Evolutionary conservation across 2,797 vertebrate species (phyloP).

Genomic region (Rhincodon typus): DNA sequence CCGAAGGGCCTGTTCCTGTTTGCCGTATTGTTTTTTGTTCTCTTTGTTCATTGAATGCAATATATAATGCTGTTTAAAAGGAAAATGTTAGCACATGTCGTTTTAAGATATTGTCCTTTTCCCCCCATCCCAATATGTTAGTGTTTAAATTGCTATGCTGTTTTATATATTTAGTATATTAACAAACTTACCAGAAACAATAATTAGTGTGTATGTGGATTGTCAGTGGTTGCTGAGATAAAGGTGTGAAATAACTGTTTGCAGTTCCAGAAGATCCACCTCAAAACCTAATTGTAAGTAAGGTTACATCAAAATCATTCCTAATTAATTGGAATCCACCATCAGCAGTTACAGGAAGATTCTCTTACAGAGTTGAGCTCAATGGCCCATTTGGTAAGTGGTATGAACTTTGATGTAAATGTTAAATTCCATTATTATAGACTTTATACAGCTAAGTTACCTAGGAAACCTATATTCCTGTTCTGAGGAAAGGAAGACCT

Average conservation of each 20-base stretch:
- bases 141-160: neutral
- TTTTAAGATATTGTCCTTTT: too few relatives aligned
- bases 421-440: neutral
- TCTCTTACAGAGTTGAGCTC: slow-evolving; percentile 78
- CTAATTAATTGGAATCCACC: slow-evolving; percentile 79
- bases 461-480: neutral
- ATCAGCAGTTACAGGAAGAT: slow-evolving; percentile 73
- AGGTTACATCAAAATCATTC: slow-evolving; percentile 75
- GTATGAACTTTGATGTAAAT: neutral
- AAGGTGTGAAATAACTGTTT: slow-evolving; percentile 41
- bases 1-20: too few relatives aligned
- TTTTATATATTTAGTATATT: neutral
- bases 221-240: neutral
- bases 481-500: neutral
- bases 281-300: slow-evolving; percentile 65
- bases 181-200: neutral
- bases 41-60: too few relatives aligned
- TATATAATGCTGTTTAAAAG: too few relatives aligned
- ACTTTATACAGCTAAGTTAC: neutral
- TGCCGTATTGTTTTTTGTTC: too few relatives aligned
- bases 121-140: neutral
- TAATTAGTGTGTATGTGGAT: neutral
- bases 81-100: too few relatives aligned
- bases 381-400: slow-evolving; percentile 71
- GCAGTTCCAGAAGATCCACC: slow-evolving; percentile 88